These are phyloP conservation scores for Acridotheres tristis DNA, from an alignment of 2,797 vertebrate species.

Conservation along the genomic window DNA sequence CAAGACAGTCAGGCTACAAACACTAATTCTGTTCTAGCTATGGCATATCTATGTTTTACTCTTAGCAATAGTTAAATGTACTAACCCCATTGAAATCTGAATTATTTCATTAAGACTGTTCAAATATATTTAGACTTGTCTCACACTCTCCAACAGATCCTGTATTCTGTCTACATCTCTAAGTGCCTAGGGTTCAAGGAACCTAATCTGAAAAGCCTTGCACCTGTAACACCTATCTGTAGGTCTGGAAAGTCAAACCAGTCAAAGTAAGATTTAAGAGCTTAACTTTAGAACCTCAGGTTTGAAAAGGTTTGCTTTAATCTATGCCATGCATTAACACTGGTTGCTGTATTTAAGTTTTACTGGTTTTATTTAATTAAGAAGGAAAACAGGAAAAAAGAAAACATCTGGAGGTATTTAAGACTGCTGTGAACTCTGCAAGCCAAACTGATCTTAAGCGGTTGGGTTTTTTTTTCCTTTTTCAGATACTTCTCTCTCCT, in stretches of 20 bases:
- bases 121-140: background rate
- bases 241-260: constrained; percentile 36
- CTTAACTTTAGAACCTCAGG: constrained; percentile 53
- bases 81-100: background rate
- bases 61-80: background rate
- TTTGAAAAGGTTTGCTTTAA: constrained; percentile 63
- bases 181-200: background rate
- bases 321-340: constrained; percentile 50
- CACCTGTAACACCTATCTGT: constrained; percentile 48
- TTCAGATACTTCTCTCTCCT: background rate
- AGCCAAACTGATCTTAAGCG: constrained; percentile 29
- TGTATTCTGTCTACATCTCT: background rate
- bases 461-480: fast-evolving
- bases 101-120: background rate
- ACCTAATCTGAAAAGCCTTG: constrained; percentile 20
- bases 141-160: background rate
- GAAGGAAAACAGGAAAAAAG: constrained; percentile 61
- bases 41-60: background rate
- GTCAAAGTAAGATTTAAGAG: constrained; percentile 26
- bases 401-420: constrained; percentile 69
- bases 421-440: constrained; percentile 53
- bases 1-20: background rate
- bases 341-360: constrained; percentile 64
- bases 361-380: constrained; percentile 71
- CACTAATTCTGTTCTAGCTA: background rate